Evolutionary conservation across 2,888 invertebrate species (phyloP).

Genomic region (Rapana venosa): DNA sequence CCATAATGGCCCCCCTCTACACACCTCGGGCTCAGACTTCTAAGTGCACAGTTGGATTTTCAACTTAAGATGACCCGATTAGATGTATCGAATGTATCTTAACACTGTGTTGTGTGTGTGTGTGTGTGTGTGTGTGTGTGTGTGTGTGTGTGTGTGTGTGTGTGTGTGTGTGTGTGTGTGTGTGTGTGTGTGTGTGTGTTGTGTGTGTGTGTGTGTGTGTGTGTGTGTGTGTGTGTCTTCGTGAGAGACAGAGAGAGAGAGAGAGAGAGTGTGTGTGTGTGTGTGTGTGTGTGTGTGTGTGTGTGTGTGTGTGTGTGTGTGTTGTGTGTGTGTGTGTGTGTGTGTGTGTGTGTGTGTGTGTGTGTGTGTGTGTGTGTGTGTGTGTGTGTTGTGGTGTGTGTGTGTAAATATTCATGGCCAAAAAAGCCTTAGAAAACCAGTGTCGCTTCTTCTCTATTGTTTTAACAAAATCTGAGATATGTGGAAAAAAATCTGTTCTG

Average conservation of each 20-base stretch:
- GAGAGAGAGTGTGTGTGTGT: neutral
- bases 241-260: too few species aligned
- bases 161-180: constrained; percentile 2
- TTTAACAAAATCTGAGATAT: too few species aligned
- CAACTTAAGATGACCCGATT: too few species aligned
- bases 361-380: neutral
- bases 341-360: neutral
- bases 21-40: too few species aligned
- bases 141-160: neutral
- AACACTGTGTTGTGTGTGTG: neutral
- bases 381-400: neutral
- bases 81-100: too few species aligned
- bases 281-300: neutral
- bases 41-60: too few species aligned
- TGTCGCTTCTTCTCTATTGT: too few species aligned
- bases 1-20: too few species aligned
- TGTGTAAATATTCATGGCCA: too few species aligned
- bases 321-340: constrained; percentile 11
- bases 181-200: constrained; percentile 6
- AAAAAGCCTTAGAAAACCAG: too few species aligned
- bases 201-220: constrained; percentile 19
- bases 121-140: neutral
- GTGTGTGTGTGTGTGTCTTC: constrained; percentile 8
- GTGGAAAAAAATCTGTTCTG: too few species aligned
- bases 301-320: neutral